Evolutionary conservation across 2,113 vertebrate species (phyloP).

Genomic region (Chascanopsetta lugubris): DNA sequence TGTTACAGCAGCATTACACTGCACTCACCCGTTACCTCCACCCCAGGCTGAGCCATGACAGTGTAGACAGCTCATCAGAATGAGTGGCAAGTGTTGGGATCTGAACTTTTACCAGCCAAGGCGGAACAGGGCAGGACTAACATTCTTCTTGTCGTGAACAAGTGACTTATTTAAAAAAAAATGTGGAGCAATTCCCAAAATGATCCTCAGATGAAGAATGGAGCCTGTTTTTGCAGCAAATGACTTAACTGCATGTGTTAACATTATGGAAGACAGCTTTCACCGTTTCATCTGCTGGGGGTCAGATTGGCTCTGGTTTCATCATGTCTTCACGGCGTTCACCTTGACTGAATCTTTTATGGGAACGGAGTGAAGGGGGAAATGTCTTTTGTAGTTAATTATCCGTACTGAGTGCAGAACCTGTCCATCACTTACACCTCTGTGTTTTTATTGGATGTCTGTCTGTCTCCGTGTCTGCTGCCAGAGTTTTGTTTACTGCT

Average conservation of each 20-base stretch:
- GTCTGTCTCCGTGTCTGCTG: conserved; percentile 30
- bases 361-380: conserved; percentile 43
- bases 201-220: conserved; percentile 4
- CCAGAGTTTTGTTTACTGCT: conserved; percentile 46
- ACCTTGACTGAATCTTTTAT: conserved; percentile 66
- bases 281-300: conserved; percentile 59
- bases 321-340: conserved; percentile 70
- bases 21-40: not conserved
- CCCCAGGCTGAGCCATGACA: conserved; percentile 30
- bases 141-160: too few species aligned
- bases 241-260: conserved; percentile 43
- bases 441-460: conserved; percentile 30
- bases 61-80: conserved; percentile 46
- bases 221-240: conserved; percentile 31
- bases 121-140: not conserved
- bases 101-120: conserved; percentile 50
- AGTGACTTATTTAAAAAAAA: too few species aligned
- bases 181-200: conserved; percentile 25
- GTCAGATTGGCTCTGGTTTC: conserved; percentile 75
- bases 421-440: conserved; percentile 52
- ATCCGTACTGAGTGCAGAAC: conserved; percentile 42
- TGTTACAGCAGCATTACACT: not conserved
- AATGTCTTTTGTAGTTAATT: conserved; percentile 60
- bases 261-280: conserved; percentile 35
- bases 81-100: conserved; percentile 52